Evolutionary conservation across 1,140 invertebrate genomes (phyloP).

Genomic region (Helicoverpa armigera): DNA sequence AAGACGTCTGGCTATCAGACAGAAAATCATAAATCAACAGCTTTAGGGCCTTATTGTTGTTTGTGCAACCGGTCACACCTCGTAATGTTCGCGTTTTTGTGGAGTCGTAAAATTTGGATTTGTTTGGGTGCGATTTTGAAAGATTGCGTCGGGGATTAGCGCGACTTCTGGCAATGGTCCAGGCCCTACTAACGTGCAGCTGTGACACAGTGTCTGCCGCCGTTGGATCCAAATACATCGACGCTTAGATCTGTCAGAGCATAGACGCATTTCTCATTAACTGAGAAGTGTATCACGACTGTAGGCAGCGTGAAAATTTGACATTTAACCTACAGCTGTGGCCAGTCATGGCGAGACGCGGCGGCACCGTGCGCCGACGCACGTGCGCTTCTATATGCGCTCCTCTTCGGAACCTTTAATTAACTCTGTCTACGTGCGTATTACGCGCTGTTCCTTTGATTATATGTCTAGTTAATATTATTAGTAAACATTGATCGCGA

Average conservation of each 20-base stretch:
- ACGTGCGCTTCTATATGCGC: conserved; percentile 27
- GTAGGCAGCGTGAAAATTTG: conserved; percentile 1
- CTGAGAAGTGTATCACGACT: not conserved
- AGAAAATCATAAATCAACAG: conserved; percentile 59
- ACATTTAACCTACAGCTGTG: conserved; percentile 21
- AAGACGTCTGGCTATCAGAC: conserved; percentile 56
- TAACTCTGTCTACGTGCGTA: conserved; percentile 3
- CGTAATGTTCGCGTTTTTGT: conserved; percentile 64
- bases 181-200: conserved; percentile 34
- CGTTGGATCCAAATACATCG: not conserved
- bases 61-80: conserved; percentile 53
- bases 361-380: conserved; percentile 46
- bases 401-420: not conserved
- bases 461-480: conserved; percentile 10
- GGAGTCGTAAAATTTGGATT: conserved; percentile 65
- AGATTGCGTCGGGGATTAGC: conserved; percentile 56
- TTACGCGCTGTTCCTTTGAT: conserved; percentile 5
- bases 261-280: not conserved
- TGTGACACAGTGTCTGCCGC: not conserved
- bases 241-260: not conserved
- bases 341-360: conserved; percentile 39
- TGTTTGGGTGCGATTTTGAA: conserved; percentile 60
- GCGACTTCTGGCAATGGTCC: conserved; percentile 61
- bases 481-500: conserved; percentile 28
- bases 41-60: conserved; percentile 67